These are phyloP conservation scores for Dicerorhinus sumatrensis DNA, from an alignment of 2,113 vertebrate species.

Conservation along the genomic window DNA sequence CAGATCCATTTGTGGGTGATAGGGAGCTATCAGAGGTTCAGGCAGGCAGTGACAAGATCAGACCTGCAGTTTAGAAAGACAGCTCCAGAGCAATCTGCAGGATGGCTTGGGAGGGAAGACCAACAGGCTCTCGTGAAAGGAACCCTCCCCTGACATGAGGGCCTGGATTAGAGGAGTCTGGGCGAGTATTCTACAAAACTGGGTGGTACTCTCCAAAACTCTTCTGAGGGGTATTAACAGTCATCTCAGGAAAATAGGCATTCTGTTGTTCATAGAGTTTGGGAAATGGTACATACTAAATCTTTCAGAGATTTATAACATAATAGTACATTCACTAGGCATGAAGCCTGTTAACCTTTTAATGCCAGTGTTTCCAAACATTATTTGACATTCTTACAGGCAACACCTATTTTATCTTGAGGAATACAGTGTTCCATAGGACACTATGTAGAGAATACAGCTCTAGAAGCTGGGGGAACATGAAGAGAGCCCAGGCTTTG, in stretches of 20 bases:
- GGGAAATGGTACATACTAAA: background rate
- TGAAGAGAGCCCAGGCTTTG: background rate
- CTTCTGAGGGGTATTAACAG: background rate
- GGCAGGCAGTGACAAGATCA: background rate
- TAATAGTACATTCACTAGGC: background rate
- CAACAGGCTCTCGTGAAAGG: background rate
- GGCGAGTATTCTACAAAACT: background rate
- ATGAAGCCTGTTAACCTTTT: background rate
- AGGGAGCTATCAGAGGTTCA: background rate
- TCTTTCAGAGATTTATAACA: background rate
- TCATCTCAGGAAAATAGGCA: background rate
- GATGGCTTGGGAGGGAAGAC: background rate
- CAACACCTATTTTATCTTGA: background rate
- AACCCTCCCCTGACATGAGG: background rate
- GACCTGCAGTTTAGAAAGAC: background rate
- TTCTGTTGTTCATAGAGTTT: background rate
- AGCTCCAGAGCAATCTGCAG: background rate
- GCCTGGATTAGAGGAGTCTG: background rate
- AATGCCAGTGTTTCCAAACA: conserved; percentile 9
- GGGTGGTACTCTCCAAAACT: background rate
- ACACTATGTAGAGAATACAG: background rate
- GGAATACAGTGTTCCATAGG: background rate
- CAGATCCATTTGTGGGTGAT: background rate
- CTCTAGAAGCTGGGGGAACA: background rate
- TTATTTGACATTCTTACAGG: background rate